Evolutionary conservation across 2,888 invertebrate genomes (phyloP).

Genomic region (Resseliella maxima): DNA sequence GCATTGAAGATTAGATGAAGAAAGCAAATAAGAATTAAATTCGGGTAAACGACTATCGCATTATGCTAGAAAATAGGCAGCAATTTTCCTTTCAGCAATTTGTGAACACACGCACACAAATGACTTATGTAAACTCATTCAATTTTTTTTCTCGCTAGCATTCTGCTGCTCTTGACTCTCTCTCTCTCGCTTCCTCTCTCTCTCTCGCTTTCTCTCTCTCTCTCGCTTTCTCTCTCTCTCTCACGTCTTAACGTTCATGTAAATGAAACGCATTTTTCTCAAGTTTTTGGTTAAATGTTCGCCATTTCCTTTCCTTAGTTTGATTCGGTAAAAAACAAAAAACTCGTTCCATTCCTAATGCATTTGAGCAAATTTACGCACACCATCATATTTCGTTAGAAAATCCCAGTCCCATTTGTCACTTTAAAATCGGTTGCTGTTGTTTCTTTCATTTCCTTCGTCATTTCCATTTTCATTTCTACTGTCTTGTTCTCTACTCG

Average conservation of each 20-base stretch:
- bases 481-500: not conserved
- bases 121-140: not conserved
- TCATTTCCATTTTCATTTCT: not conserved
- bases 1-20: not conserved
- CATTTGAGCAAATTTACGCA: not conserved
- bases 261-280: not conserved
- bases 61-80: not conserved
- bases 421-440: not conserved
- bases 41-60: not conserved
- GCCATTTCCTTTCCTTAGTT: conserved; percentile 2
- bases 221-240: no score
- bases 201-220: no score
- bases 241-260: not conserved
- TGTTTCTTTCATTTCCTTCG: not conserved
- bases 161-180: no score
- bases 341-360: not conserved
- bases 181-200: no score
- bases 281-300: not conserved
- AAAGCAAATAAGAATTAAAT: conserved; percentile 34
- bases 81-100: not conserved
- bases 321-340: not conserved
- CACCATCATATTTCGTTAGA: not conserved
- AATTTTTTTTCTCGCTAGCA: not conserved
- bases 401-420: conserved; percentile 18
- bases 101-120: not conserved